Evolutionary conservation across 2,113 vertebrate genomes (phyloP).

Genomic region (Proteles cristata): DNA sequence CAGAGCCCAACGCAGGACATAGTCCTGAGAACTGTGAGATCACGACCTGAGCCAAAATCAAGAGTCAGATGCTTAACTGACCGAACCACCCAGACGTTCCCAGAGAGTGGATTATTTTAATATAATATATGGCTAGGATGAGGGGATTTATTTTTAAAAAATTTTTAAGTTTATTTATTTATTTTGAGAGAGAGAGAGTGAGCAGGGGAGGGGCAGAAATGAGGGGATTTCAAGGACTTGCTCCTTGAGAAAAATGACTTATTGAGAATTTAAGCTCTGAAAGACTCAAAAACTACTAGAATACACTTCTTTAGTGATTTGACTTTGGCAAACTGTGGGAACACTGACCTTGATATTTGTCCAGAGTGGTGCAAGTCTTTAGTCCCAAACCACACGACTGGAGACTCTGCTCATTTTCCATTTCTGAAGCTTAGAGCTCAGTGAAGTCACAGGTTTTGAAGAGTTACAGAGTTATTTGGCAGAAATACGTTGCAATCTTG

Average conservation of each 20-base stretch:
- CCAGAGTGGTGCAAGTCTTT: not conserved
- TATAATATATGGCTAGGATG: not conserved
- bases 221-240: not conserved
- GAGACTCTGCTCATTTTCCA: conserved; percentile 26
- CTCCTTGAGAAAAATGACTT: not conserved
- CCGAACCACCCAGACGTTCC: too few species aligned
- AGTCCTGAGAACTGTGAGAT: too few species aligned
- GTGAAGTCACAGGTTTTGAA: conserved; percentile 47
- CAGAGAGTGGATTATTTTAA: not conserved
- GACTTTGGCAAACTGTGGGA: not conserved
- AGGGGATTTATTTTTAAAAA: not conserved
- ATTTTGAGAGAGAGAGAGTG: too few species aligned
- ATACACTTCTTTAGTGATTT: not conserved
- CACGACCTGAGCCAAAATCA: too few species aligned
- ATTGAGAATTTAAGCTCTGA: not conserved
- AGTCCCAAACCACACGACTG: not conserved
- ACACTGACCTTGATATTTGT: not conserved
- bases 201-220: not conserved
- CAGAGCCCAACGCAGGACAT: too few species aligned
- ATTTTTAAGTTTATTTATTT: too few species aligned
- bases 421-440: conserved; percentile 19
- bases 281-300: not conserved
- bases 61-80: too few species aligned
- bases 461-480: not conserved
- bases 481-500: conserved; percentile 35